Conservation (phyloP, 2,797 vertebrate genomes). For the Delichon dasypus region DNA sequence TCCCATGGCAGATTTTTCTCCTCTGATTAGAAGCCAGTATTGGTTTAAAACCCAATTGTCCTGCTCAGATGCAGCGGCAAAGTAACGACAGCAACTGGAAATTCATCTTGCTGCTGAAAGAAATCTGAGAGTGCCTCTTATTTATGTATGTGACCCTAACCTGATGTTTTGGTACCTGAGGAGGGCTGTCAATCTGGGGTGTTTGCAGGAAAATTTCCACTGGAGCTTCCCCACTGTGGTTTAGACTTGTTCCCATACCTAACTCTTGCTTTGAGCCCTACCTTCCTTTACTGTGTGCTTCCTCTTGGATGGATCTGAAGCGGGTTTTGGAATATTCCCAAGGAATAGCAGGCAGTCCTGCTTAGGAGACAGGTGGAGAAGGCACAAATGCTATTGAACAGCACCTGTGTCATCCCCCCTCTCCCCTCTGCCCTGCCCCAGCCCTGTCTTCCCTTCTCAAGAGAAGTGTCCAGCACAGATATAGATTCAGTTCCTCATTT, state of each 20-base stretch:
- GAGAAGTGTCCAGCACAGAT: not conserved
- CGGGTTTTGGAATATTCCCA: accelerated
- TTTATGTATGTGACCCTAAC: not conserved
- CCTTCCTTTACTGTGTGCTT: not conserved
- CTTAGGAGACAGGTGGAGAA: not conserved
- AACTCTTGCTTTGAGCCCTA: not conserved
- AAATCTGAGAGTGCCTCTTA: not conserved
- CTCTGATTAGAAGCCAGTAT: not conserved
- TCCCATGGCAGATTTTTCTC: not conserved
- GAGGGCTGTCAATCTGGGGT: not conserved
- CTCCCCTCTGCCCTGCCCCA: accelerated
- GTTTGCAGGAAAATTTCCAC: not conserved
- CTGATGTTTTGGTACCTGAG: not conserved
- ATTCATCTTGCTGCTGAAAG: not conserved
- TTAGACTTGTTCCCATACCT: not conserved
- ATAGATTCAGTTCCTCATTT: not conserved
- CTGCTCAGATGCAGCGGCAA: not conserved
- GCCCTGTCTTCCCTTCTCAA: not conserved
- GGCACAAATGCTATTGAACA: not conserved
- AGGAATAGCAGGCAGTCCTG: not conserved
- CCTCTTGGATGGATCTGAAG: not conserved
- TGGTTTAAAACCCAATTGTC: not conserved
- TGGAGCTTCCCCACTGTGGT: not conserved
- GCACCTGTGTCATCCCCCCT: not conserved
- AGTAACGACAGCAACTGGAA: not conserved